Base-by-base conservation (phyloP, 2,888 invertebrate species). In the Acanthosepion lycidas region DNA sequence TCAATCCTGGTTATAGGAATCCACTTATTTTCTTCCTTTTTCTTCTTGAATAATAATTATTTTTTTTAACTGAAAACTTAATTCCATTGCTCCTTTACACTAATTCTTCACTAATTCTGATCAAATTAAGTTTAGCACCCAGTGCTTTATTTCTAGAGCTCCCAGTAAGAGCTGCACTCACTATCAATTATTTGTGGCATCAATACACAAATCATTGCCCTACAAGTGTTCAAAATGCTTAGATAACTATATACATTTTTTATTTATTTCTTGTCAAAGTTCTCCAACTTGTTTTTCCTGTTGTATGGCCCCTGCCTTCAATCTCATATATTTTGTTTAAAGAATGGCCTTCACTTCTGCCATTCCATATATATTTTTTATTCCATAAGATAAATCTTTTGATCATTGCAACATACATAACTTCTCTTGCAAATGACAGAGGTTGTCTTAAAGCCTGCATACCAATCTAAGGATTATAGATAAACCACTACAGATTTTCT, bases 321-420 rank as follows among this genome's bases (percentile, higher is more conserved):
- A 78, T 78, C 9, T 78, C 15, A n/a, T 78, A 78, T 78, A n/a
- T n/a, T 78, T 8, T n/a, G n/a, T n/a, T 78, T 28, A 78, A 28
- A 55, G 55, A 78, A n/a, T 78, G 28, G n/a, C 33, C 8, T 78
- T 33, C n/a, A n/a, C 15, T 33, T 33, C n/a, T 78, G n/a, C 12
- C 1, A 15, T n/a, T 12, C n/a, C 12, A 0, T 15, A 28, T 23
- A 59, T 59, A 23, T n/a, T n/a, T 78, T 6, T 78, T n/a, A 33
- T 12, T 78, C n/a, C 20, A 59, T 78, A n/a, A n/a, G 28, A 78
- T 78, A n/a, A 78, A 78, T 78, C 78, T n/a, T 78, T 78, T 78
- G n/a, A 78, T 78, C 78, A 78, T 78, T 78, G 78, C 78, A 78
- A 78, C 78, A 78, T 78, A n/a, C n/a, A 78, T n/a, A 78, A 78